Percentiles rank a stretch among this genome's conserved stretches.
Evolutionary conservation across 1,140 invertebrate species (phyloP).

Genomic region (Heliconius eleuchia): DNA sequence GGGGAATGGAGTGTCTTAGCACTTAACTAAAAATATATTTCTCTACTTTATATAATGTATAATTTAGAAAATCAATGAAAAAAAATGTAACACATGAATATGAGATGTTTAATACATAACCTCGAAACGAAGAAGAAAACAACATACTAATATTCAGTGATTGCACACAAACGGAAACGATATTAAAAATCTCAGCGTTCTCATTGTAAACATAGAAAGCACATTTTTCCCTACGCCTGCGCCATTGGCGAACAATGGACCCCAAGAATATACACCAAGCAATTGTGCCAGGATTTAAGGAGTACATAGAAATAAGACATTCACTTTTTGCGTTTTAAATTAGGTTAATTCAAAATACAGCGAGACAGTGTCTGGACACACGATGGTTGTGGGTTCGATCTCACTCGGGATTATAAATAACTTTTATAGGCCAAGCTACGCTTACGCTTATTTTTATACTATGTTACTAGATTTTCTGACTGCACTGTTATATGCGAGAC

Average conservation of each 20-base stretch:
- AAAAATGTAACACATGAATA: neutral
- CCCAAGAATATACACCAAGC: conserved; percentile 51
- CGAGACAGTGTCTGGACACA: too few relatives aligned
- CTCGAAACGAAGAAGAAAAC: conserved; percentile 9
- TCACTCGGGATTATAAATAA: too few relatives aligned
- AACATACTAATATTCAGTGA: conserved; percentile 30
- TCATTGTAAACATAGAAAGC: conserved; percentile 29
- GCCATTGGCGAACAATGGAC: conserved; percentile 39
- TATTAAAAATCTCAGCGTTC: conserved; percentile 29
- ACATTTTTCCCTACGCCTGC: conserved; percentile 25
- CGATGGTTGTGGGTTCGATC: too few relatives aligned
- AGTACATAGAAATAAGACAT: neutral
- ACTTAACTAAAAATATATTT: too few relatives aligned
- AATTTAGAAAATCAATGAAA: too few relatives aligned
- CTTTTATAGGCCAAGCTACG: too few relatives aligned
- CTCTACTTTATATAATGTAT: too few relatives aligned
- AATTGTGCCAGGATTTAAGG: conserved; percentile 44
- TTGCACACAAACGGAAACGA: conserved; percentile 27
- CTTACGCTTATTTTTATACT: too few relatives aligned
- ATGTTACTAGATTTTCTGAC: too few relatives aligned
- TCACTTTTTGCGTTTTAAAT: neutral
- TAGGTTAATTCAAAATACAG: too few relatives aligned
- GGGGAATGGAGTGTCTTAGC: too few relatives aligned
- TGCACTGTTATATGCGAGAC: too few relatives aligned
- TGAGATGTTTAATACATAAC: neutral